Evolutionary conservation across 2,888 invertebrate genomes (phyloP), one percentile per base, ranked within the genome.

Genomic region (Agapetus fuscipes): DNA sequence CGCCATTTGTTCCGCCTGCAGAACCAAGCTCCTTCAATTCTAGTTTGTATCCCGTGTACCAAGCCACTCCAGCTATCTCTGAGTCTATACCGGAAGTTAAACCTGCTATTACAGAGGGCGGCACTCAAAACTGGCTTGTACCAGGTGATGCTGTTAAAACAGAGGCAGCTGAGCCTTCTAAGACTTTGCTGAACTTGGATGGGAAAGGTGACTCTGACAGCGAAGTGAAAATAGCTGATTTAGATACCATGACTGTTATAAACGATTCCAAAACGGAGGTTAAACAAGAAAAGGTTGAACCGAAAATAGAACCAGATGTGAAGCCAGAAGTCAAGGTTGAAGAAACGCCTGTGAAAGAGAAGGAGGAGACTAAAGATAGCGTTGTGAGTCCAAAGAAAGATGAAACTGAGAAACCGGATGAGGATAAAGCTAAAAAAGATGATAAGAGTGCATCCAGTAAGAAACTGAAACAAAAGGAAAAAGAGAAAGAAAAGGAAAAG

Each of bases 151-250:
- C 66, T 3, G 27, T 35, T 10, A 44, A 41, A 54, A 50, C 64
- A 17, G 64, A 66, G 44, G 15, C 17, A 2, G 3, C 24, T 6
- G 38, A 37, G 2, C 16, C 27, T 27, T 3, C 10, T 27, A 27
- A n/a, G 4, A 11, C 3, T n/a, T 27, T 11, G 4, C 10, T 27
- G 6, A 30, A 30, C 11, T 17, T 35, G 6, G 46, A 46, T 20
- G 29, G 43, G 6, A 70, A 65, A 54, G 46, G 55, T 3, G 74
- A 74, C 54, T 64, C 66, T 1, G 71, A 70, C 16, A 71, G 71
- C 3, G 69, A 71, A 58, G 58, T 68, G 2, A 64, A 72, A 59
- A 68, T 69, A 41, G 63, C 69, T 53, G 66, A 67, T 52, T 59
- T 72, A 38, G 70, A 66, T 49, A 69, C 64, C 17, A 72, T 63